These are phyloP conservation scores for Apus apus DNA, from an alignment of 2,113 vertebrate genomes.

Conservation along the genomic window DNA sequence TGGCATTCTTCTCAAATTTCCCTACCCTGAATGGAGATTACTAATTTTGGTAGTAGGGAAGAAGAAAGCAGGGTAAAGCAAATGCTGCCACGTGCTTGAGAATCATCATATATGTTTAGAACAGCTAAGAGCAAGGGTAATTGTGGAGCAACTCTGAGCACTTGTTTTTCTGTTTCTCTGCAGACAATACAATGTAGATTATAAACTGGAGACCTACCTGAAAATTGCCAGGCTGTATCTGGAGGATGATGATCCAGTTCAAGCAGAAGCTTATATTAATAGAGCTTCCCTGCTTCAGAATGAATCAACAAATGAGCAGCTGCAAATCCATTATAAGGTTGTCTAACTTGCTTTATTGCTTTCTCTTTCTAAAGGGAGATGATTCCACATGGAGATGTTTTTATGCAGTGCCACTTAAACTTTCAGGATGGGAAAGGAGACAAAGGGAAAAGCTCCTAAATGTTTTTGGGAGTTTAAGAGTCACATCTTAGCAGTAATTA, in stretches of 20 bases:
- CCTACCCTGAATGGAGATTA: background rate
- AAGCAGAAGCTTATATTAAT: constrained; percentile 98
- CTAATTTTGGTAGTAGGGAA: background rate
- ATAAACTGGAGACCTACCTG: constrained; percentile 97
- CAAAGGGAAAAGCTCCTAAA: background rate
- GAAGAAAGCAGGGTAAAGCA: background rate
- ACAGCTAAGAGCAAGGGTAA: background rate
- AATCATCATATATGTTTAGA: background rate
- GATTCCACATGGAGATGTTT: background rate
- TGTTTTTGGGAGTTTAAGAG: background rate
- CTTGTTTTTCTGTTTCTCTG: background rate
- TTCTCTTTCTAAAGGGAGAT: background rate
- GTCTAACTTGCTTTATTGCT: background rate
- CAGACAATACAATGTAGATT: constrained; percentile 98
- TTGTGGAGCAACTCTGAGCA: background rate
- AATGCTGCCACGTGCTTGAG: background rate
- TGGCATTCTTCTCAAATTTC: background rate
- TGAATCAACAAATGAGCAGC: constrained; percentile 96
- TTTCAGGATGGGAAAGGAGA: background rate
- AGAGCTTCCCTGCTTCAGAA: constrained; percentile 97
- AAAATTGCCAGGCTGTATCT: constrained; percentile 97
- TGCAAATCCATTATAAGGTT: constrained; percentile 98
- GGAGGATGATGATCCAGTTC: constrained; percentile 97
- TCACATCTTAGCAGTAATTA: background rate
- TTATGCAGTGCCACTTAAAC: background rate